Evolutionary conservation across 1,140 invertebrate species (phyloP).

Genomic region (Drosophila leontia): DNA sequence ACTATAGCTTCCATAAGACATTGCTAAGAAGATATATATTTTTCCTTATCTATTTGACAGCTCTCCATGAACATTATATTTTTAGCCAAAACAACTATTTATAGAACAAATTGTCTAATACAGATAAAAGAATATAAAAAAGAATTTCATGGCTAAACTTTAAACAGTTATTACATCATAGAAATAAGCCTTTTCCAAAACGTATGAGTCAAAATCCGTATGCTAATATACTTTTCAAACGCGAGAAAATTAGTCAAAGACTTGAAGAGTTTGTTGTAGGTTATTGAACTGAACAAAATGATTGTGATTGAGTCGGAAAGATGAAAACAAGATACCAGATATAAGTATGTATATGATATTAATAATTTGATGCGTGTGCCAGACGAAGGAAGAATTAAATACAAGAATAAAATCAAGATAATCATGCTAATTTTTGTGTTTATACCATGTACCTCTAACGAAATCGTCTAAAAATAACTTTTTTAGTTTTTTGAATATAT

Average conservation of each 20-base stretch:
- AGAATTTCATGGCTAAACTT: no score
- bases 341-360: not conserved
- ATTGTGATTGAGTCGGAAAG: not conserved
- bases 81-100: not conserved
- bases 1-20: no score
- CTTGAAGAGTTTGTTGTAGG: not conserved
- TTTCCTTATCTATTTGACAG: not conserved
- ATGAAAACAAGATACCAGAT: not conserved
- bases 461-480: not conserved
- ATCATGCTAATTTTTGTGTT: not conserved
- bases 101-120: not conserved
- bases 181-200: not conserved
- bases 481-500: not conserved
- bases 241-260: slow-evolving; percentile 4
- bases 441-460: no score
- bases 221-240: not conserved
- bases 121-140: not conserved
- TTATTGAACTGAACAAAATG: slow-evolving; percentile 11
- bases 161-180: not conserved
- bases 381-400: not conserved
- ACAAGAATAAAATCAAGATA: slow-evolving; percentile 1
- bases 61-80: not conserved
- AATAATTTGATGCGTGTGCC: not conserved
- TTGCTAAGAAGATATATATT: not conserved
- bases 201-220: not conserved